Evolutionary conservation across 2,797 vertebrate species (phyloP).

Genomic region (Falco novaeseelandiae): DNA sequence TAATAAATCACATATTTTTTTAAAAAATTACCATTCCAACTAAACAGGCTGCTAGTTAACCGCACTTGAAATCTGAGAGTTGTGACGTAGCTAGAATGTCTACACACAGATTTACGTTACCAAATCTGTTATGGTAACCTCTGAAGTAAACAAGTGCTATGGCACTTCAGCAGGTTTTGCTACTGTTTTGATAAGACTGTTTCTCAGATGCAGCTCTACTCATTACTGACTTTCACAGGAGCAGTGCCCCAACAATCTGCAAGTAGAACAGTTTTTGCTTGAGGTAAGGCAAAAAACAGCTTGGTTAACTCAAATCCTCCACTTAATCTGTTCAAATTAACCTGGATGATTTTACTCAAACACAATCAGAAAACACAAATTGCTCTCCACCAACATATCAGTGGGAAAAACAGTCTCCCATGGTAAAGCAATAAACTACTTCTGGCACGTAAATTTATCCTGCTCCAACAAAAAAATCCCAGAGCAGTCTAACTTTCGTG

Average conservation of each 20-base stretch:
- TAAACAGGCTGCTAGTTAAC: not conserved
- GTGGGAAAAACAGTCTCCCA: not conserved
- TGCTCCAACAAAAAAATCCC: not conserved
- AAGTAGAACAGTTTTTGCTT: not conserved
- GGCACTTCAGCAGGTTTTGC: not conserved
- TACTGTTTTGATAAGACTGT: not conserved
- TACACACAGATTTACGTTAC: not conserved
- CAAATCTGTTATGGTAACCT: not conserved
- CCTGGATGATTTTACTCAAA: not conserved
- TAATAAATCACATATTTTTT: not conserved
- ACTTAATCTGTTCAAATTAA: not conserved
- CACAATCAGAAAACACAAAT: not conserved
- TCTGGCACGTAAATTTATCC: not conserved
- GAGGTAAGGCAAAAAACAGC: not conserved
- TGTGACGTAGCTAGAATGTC: not conserved
- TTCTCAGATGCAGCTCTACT: not conserved
- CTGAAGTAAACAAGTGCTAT: not conserved
- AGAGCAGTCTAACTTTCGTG: fast-evolving
- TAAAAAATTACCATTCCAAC: not conserved
- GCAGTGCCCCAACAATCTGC: not conserved
- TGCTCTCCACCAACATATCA: not conserved
- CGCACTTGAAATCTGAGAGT: not conserved
- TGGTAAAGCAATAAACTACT: not conserved
- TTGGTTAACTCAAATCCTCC: not conserved
- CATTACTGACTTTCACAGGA: not conserved